These are phyloP conservation scores for Scophthalmus maximus DNA, from an alignment of 2,113 vertebrate species.

Conservation along the genomic window DNA sequence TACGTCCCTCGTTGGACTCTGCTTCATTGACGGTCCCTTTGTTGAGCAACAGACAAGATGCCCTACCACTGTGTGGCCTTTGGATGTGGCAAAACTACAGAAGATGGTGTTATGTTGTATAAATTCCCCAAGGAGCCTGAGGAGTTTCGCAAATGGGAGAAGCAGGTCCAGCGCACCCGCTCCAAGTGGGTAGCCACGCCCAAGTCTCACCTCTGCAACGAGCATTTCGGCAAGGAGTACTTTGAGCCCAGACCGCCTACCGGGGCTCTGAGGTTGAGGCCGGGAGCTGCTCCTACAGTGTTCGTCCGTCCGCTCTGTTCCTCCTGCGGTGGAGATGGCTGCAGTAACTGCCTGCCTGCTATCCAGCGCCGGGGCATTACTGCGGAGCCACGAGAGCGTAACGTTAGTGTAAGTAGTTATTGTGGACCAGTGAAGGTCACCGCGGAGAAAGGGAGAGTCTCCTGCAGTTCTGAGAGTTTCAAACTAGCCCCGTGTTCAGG, in stretches of 20 bases:
- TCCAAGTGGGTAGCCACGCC: slow-evolving; percentile 73
- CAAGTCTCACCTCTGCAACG: slow-evolving; percentile 78
- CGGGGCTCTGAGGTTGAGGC: slow-evolving; percentile 65
- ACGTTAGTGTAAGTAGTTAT: slow-evolving; percentile 54
- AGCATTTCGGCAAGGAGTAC: slow-evolving; percentile 83
- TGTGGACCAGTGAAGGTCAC: not conserved
- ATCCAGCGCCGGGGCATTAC: slow-evolving; percentile 42
- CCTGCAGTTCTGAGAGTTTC: not conserved
- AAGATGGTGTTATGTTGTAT: slow-evolving; percentile 77
- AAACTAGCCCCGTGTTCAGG: too few relatives aligned
- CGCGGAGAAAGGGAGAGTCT: not conserved
- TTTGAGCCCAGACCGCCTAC: slow-evolving; percentile 70
- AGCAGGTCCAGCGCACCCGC: slow-evolving; percentile 82
- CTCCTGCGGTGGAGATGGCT: slow-evolving; percentile 67
- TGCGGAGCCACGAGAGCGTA: slow-evolving; percentile 27
- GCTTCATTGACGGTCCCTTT: not conserved
- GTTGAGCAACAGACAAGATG: slow-evolving; percentile 62
- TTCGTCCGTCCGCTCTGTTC: slow-evolving; percentile 76
- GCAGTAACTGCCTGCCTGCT: slow-evolving; percentile 57
- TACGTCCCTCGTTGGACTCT: not conserved
- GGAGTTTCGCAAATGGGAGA: slow-evolving; percentile 82
- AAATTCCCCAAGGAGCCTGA: slow-evolving; percentile 80
- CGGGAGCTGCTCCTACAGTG: slow-evolving; percentile 79
- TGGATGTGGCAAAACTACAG: slow-evolving; percentile 79
- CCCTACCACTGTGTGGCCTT: slow-evolving; percentile 81